Base-by-base conservation (phyloP, 2,888 invertebrate species). In the Cantharis flavilabris region DNA sequence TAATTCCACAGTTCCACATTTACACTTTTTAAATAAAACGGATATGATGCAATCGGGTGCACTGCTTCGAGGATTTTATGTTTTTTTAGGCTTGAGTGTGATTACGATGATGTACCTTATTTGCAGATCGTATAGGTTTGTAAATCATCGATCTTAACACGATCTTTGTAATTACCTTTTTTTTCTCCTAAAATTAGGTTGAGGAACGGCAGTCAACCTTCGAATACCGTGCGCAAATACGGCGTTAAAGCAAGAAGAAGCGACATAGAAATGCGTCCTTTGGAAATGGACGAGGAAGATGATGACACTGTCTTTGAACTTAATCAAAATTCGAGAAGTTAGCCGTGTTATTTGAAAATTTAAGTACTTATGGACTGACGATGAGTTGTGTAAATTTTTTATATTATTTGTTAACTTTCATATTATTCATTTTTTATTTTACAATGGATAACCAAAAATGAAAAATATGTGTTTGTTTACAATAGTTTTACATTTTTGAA, bases 231-330 rank as follows among this genome's bases (percentile, higher is more conserved):
- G 20, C 81, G 84, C 74, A 89, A 88, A 82, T 89, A 89, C 81
- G 89, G 89, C 4, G 84, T 88, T 16, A 82, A 86, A 76, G 82
- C 86, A n/a, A 84, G 84, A 75, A 83, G 87, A 79, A 85, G 84
- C 64, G 88, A 89, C 81, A 83, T 88, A 16, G 88, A 89, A 84
- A 88, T 89, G 88, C 84, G 85, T 71, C 89, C 87, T 16, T 81
- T 89, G 75, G 88, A 88, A n/a, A 81, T 89, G 20, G 86, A 86
- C 72, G 88, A 88, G 72, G 88, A 88, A 71, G 88, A 88, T 26
- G 88, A 88, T 65, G 88, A 88, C 79, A 88, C 87, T 16, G 81
- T 88, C 30, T 88, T 88, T 83, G 88, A 88, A 79, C 79, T 88
- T 67, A 83, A 82, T 9, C 80, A 80, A 33, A 76, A 65, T 71